phyloP scores from a whole-genome alignment of 2,888 invertebrate genomes.

The Nemotelus pantherinus region DNA sequence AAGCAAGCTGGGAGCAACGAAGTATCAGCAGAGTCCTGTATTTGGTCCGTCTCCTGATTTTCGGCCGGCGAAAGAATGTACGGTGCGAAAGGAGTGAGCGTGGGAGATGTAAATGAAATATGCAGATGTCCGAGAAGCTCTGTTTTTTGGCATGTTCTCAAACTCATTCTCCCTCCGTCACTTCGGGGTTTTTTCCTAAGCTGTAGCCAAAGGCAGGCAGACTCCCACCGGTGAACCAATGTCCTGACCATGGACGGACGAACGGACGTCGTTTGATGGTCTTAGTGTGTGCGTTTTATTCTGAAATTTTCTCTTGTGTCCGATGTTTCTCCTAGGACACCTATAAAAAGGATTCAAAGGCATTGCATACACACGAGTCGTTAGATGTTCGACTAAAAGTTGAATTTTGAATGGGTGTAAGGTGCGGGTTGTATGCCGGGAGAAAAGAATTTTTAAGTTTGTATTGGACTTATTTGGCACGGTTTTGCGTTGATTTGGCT shows the following conservation, averaged over 20 bases:
- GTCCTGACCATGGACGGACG: conserved; percentile 23
- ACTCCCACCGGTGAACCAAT: background rate
- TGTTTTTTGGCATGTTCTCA: background rate
- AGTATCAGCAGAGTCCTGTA: no score
- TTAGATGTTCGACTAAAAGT: background rate
- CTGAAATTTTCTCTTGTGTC: conserved; percentile 32
- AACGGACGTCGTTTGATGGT: background rate
- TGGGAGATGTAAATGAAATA: conserved; percentile 55
- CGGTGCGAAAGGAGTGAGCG: conserved; percentile 40
- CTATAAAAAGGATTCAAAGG: conserved; percentile 41
- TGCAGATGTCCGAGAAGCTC: conserved; percentile 53
- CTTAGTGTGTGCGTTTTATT: conserved; percentile 28
- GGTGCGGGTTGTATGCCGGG: background rate
- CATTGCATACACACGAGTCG: conserved; percentile 7
- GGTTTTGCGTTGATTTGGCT: background rate
- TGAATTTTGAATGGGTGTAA: background rate
- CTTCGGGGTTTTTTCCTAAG: background rate
- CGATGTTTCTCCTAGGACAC: conserved; percentile 28
- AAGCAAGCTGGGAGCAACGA: background rate
- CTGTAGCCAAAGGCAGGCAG: no score
- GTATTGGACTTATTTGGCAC: background rate
- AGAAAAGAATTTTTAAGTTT: conserved; percentile 19
- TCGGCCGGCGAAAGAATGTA: background rate
- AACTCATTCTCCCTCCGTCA: background rate
- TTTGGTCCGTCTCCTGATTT: background rate